phyloP scores from a whole-genome alignment of 2,888 invertebrate species.

The Scrobipalpa costella region DNA sequence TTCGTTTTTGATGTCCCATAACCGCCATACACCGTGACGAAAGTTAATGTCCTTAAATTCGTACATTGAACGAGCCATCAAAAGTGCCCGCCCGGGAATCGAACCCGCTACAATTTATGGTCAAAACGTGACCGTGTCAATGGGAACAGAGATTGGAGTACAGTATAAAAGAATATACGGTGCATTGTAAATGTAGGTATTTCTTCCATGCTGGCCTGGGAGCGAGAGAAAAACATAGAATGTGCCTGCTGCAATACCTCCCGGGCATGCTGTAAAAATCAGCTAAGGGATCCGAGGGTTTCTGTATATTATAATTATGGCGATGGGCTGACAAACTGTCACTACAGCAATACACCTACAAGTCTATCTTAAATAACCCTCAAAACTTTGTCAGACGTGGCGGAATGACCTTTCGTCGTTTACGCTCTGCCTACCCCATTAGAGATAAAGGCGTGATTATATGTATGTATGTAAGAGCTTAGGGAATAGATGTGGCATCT shows the following conservation, averaged over 20 bases:
- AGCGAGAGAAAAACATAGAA: neutral
- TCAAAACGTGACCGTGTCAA: conserved; percentile 15
- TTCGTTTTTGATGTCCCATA: neutral
- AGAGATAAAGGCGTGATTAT: too few species aligned
- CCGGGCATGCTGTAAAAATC: too few species aligned
- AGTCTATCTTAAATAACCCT: too few species aligned
- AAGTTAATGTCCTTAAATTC: conserved; percentile 10
- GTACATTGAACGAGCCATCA: conserved; percentile 5
- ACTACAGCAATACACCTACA: too few species aligned
- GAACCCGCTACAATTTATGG: conserved; percentile 10
- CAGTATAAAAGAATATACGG: neutral
- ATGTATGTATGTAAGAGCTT: too few species aligned
- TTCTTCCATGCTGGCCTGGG: neutral
- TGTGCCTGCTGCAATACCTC: neutral
- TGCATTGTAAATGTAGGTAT: neutral
- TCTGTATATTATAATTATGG: too few species aligned
- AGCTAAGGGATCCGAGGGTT: too few species aligned
- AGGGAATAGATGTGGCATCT: too few species aligned
- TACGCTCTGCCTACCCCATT: too few species aligned
- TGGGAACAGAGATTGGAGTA: neutral
- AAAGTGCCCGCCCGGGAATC: neutral
- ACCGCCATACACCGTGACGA: neutral
- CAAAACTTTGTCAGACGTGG: too few species aligned
- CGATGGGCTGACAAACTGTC: too few species aligned
- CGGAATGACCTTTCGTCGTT: too few species aligned